Base-by-base conservation (phyloP, 1,140 invertebrate genomes). In the Euwallacea similis region DNA sequence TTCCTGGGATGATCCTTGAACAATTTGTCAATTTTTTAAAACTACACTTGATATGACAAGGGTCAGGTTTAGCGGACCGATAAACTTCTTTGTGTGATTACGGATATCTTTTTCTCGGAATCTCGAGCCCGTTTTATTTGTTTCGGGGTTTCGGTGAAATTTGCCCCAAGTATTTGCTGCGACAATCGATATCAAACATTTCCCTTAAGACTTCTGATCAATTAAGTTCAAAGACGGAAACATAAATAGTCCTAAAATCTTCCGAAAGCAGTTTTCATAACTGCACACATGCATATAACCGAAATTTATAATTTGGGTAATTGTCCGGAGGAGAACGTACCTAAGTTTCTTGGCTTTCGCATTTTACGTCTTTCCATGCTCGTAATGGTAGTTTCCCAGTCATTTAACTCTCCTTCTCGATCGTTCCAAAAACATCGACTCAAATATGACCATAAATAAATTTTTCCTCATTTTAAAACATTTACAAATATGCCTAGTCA, bases 401-500 rank as follows among this genome's bases (percentile, higher is more conserved):
- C 63, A 66, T 66, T 66, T 66, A 55, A 13, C 21, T 42, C 47
- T 13, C 21, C 21, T 33, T 66, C 63, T 66, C 63, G 63, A 55
- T 66, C 63, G 47, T 66, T 66, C 21, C 21, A 13, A 69, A 69
- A 60, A 53, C 61, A 69, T 69, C 58, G 56, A 61, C 43, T 41
- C 44, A 69, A 61, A 66, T 55, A 41, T 44, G 61, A 69, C 42
- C 55, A 60, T 59, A 69, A 69, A 69, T 60, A 61, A 61, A 41
- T 44, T 58, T 67, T 58, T 59, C 56, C 43, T 60, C 58, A 44
- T 69, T 69, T 50, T 58, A 44, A 67, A 67, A 67, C 41, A 67
- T 67, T 67, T 59, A 67, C 65, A 69, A 69, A 69, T 69, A 42
- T 69, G 68, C 68, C 53, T 42, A 62, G 68, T 69, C 68, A 69